A percentile compares a stretch with the other conserved stretches of the same genome.
Conservation (phyloP, 1,140 invertebrate genomes). For the Psilanteris sp. region DNA sequence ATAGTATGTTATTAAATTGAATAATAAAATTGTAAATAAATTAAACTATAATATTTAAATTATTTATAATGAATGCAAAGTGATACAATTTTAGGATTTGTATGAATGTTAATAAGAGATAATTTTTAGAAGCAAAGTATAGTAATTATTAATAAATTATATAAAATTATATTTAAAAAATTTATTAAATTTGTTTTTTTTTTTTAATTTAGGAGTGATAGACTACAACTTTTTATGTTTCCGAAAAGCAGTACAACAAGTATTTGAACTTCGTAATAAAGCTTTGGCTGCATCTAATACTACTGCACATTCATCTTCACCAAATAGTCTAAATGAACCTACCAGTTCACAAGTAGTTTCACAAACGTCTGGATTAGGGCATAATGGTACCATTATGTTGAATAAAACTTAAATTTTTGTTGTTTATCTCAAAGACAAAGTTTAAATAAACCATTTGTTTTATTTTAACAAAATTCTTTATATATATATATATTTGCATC, state of each 20-base stretch:
- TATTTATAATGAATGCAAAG: no score
- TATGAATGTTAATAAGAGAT: no score
- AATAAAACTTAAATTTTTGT: constrained; percentile 70
- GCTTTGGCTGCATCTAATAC: constrained; percentile 68
- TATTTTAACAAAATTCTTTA: constrained; percentile 34
- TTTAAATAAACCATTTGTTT: constrained; percentile 37
- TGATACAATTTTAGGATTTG: no score
- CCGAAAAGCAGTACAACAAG: constrained; percentile 93
- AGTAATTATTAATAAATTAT: no score
- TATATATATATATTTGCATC: constrained; percentile 20
- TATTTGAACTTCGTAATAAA: constrained; percentile 91
- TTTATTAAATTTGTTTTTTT: no score
- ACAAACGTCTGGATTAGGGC: constrained; percentile 67
- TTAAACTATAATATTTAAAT: no score
- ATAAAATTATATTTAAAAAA: no score
- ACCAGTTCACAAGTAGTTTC: constrained; percentile 63
- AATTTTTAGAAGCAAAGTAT: no score
- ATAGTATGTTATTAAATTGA: no score
- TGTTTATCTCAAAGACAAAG: constrained; percentile 2
- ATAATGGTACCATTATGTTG: constrained; percentile 73
- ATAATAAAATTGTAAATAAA: no score
- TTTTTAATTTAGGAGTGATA: constrained; percentile 88
- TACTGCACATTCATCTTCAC: constrained; percentile 74
- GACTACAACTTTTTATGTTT: constrained; percentile 98
- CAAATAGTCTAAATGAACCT: constrained; percentile 70